Evolutionary conservation across 1,140 invertebrate genomes (phyloP).

Genomic region (Spodoptera litura): DNA sequence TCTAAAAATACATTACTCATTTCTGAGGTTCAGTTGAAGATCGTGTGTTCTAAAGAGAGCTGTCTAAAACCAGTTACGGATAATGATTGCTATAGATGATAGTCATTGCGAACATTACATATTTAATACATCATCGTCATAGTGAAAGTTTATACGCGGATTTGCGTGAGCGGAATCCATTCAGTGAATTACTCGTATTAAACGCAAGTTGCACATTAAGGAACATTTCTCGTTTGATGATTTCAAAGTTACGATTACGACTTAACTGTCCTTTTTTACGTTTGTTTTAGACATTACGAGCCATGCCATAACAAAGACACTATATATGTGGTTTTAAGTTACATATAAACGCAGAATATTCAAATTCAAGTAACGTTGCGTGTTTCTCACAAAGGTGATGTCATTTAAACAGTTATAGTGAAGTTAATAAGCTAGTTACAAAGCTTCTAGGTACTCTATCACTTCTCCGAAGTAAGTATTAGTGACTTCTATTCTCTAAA

Average conservation of each 20-base stretch:
- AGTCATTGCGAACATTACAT: constrained; percentile 41
- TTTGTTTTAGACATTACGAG: constrained; percentile 3
- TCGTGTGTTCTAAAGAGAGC: neutral
- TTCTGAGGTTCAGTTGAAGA: neutral
- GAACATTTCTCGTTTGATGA: constrained; percentile 15
- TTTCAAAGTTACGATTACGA: constrained; percentile 22
- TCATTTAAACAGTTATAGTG: constrained; percentile 23
- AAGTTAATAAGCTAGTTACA: neutral
- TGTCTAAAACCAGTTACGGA: constrained; percentile 16
- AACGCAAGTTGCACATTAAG: constrained; percentile 12
- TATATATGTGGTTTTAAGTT: constrained; percentile 28
- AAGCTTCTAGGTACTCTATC: constrained; percentile 15
- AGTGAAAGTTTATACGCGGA: constrained; percentile 23
- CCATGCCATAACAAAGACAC: constrained; percentile 39
- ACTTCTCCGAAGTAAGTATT: neutral
- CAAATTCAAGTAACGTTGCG: constrained; percentile 14
- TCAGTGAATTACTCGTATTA: constrained; percentile 33
- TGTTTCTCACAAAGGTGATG: constrained; percentile 17
- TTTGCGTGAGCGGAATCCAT: constrained; percentile 28
- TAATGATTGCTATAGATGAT: constrained; percentile 24
- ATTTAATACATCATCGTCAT: constrained; percentile 27
- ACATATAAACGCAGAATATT: constrained; percentile 15
- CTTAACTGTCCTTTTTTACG: constrained; percentile 27
- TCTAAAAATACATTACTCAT: neutral
- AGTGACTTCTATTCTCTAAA: too few species aligned